Evolutionary conservation across 2,888 invertebrate genomes (phyloP), one percentile per base, ranked within the genome.

Genomic region (Cryptocephalus primarius): DNA sequence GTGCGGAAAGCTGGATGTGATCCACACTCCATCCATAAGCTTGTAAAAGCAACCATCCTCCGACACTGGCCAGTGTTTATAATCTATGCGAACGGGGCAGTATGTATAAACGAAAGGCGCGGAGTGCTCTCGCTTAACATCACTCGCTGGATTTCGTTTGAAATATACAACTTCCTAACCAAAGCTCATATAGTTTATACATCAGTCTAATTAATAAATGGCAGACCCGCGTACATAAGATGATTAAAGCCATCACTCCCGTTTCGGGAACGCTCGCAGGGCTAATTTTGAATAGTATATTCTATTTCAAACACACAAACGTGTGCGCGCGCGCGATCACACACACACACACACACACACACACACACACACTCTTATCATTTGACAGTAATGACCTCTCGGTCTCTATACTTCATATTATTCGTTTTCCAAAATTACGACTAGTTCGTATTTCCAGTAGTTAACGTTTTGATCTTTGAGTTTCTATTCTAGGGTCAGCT

Each of bases 191-290:
- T 58, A 62, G 58, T 63, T 60, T 61, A 63, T 64, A 66, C 66
- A 68, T 66, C 67, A 66, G 61, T 66, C 64, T 68, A 69, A 69
- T 69, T 69, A 68, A 67, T 68, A 68, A 67, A 67, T 67, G 63
- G 66, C 63, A 58, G 61, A 57, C 63, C 48, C 36, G 36, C 36
- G 40, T 13, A 53, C 40, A 52, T 52, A 52, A 53, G 51, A 57
- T 57, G 57, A 57, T 58, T 56, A 57, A 58, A 58, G 57, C 56
- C 51, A 55, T 55, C 54, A 36, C 12, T 36, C 36, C 6, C 11
- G n/a, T 36, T 36, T 11, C 36, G 11, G 12, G 36, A 11, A 11
- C 36, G 36, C 36, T 12, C 36, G n/a, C 4, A 36, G 12, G 36
- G 36, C 22, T 22, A 22, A 22, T 22, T 22, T 22, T 22, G 22